A percentile compares a stretch with the other conserved stretches of the same genome.
These are phyloP conservation scores for Myotis vivesi DNA, from an alignment of 2,797 vertebrate species.

Conservation along the genomic window DNA sequence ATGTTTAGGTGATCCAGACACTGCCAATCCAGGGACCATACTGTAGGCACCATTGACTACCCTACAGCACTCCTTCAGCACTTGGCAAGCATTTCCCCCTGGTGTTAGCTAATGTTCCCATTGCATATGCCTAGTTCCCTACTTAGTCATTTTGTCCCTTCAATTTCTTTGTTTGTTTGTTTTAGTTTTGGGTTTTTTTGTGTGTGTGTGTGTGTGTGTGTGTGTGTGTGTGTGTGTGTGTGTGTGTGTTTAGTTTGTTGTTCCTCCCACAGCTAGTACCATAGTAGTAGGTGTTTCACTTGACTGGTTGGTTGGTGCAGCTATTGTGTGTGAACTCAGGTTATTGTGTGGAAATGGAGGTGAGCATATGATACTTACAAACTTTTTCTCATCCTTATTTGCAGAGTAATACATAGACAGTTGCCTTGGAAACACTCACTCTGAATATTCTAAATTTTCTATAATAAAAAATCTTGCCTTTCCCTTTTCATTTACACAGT, in stretches of 20 bases:
- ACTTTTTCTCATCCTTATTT: slow-evolving; percentile 57
- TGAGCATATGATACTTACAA: slow-evolving; percentile 14
- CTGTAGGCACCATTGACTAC: background rate
- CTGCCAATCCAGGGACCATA: background rate
- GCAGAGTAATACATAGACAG: slow-evolving; percentile 9
- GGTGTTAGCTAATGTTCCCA: background rate
- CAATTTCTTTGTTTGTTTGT: background rate
- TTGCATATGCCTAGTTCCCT: background rate
- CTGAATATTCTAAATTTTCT: slow-evolving; percentile 68
- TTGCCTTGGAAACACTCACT: slow-evolving; percentile 63
- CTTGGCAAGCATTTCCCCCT: background rate
- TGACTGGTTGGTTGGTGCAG: background rate
- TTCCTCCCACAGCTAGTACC: background rate
- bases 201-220: too few relatives aligned
- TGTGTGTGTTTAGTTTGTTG: background rate
- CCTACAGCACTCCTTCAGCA: background rate
- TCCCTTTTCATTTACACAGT: slow-evolving; percentile 71
- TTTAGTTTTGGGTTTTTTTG: background rate
- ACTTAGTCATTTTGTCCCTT: background rate
- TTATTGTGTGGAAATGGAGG: background rate
- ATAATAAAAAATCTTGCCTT: slow-evolving; percentile 65
- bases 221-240: too few relatives aligned
- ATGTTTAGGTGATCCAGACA: background rate
- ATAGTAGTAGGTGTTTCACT: background rate
- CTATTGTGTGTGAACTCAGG: background rate